Conservation (phyloP, 2,888 invertebrate genomes). For the Pandemis corylana region DNA sequence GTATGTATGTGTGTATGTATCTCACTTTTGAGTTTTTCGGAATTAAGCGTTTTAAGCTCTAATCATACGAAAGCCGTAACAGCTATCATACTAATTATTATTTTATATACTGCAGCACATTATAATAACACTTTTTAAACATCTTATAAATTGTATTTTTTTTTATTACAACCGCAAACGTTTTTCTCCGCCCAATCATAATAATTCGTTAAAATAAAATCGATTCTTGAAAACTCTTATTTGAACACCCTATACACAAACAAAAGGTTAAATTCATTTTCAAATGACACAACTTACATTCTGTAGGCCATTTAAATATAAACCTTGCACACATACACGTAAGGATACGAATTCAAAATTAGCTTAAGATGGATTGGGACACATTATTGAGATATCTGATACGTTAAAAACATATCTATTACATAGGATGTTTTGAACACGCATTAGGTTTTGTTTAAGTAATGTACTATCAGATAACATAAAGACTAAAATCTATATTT, state of each 20-base stretch:
- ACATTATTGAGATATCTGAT: slow-evolving; percentile 20
- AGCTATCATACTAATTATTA: too few species aligned
- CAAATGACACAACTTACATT: not conserved
- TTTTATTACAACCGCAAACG: too few species aligned
- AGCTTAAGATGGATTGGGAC: slow-evolving; percentile 18
- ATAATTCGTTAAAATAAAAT: too few species aligned
- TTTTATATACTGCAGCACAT: too few species aligned
- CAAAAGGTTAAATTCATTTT: not conserved
- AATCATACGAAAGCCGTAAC: too few species aligned
- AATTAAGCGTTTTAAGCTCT: too few species aligned
- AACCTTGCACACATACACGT: not conserved
- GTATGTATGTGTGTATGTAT: too few species aligned
- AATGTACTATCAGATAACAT: not conserved
- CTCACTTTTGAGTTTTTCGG: too few species aligned
- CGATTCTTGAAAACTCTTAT: not conserved
- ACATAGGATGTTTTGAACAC: slow-evolving; percentile 10
- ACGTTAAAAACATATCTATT: slow-evolving; percentile 17
- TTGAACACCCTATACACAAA: not conserved
- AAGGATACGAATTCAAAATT: not conserved
- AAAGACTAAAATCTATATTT: too few species aligned
- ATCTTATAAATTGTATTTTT: too few species aligned
- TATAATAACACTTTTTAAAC: too few species aligned
- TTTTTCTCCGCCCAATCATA: too few species aligned
- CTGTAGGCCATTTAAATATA: not conserved
- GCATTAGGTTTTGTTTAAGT: not conserved